Conservation (phyloP, 2,113 vertebrate species). For the Gyps fulvus region DNA sequence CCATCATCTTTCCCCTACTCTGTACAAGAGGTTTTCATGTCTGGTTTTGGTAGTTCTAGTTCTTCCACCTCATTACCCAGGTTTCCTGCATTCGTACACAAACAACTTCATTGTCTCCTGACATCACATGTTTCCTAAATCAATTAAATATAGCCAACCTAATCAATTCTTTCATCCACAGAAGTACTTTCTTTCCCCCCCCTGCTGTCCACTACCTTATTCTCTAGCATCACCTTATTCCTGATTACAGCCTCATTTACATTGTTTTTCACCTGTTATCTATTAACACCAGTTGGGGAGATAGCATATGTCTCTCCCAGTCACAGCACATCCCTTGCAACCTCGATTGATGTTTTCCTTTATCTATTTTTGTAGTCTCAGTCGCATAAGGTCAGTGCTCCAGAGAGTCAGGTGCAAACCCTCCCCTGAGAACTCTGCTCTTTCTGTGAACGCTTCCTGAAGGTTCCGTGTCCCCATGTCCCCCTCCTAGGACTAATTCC, state of each 20-base stretch:
- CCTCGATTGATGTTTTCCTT: background rate
- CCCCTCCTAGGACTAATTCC: background rate
- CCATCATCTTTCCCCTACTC: background rate
- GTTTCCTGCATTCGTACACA: background rate
- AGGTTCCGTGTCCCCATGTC: background rate
- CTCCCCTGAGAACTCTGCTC: background rate
- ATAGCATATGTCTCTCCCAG: background rate
- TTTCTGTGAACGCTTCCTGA: background rate
- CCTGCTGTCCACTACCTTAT: background rate
- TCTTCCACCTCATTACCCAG: background rate
- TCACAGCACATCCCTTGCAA: background rate
- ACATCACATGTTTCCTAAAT: background rate
- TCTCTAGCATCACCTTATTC: background rate
- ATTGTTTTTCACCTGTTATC: background rate
- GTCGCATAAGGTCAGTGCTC: background rate
- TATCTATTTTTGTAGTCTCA: background rate
- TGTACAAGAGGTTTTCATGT: background rate
- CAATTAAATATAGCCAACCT: background rate
- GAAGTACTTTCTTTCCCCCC: background rate
- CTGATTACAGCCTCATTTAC: background rate
- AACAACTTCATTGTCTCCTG: background rate
- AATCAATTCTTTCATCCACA: background rate
- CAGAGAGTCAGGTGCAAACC: background rate
- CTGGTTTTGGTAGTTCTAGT: background rate
- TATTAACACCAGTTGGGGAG: background rate